Evolutionary conservation across 2,888 invertebrate genomes (phyloP), one percentile per base, ranked within the genome.

Genomic region (Nemoura dubitans): DNA sequence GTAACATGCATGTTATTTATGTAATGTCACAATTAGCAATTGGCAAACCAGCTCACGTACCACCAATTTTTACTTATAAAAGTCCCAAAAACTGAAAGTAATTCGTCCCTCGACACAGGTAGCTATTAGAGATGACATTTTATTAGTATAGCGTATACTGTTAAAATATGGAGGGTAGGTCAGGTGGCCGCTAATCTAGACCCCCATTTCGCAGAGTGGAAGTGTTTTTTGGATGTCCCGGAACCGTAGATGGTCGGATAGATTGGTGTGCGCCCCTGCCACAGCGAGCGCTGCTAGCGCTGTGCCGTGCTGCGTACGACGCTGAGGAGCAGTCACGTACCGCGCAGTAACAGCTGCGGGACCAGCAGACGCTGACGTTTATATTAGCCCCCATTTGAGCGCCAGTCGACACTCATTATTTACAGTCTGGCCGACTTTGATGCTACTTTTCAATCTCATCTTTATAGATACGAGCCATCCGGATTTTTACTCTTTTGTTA

Each of bases 401-500:
- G 21, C 59, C 21, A 59, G 59, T 59, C 59, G 59, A 59, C 59
- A 59, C 59, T 59, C 59, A 59, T 59, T 59, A 59, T 59, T 59
- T 59, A 59, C 59, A 59, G 59, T 59, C 59, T 59, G 21, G 59
- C 16, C 59, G 59, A 59, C 59, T 59, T 59, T 59, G 59, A 59
- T 59, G 59, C 59, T 59, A 59, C 59, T 59, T 59, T 59, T 59
- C 59, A 59, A 59, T 59, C 59, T 59, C 59, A 59, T 59, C 59
- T 59, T 59, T 59, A 59, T 59, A 59, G 59, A 59, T 59, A 21
- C 59, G 59, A 10, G 21, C 59, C 59, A 59, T 3, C 59, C 59
- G 59, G 59, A 59, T 59, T 59, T 59, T 7, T 59, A 59, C 59
- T 59, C 59, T 59, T 59, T 59, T 59, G 59, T 59, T 59, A 59